Percentiles rank a stretch among this genome's conserved stretches.
Conservation (phyloP, 1,140 invertebrate species). For the Cyrtorhinus lividipennis region DNA sequence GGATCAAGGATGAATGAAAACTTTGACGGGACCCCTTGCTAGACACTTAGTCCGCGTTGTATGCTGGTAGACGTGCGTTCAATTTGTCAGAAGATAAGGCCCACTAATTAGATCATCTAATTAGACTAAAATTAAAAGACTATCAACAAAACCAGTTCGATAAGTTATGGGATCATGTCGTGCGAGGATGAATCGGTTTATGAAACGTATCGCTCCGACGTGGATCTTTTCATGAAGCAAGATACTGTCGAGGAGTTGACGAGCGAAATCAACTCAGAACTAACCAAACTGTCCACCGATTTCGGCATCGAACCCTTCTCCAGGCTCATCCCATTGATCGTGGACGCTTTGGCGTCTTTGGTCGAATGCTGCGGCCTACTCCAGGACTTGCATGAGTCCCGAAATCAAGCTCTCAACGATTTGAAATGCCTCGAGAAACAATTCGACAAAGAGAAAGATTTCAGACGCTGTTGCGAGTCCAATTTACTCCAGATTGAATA, state of each 20-base stretch:
- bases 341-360: conserved; percentile 14
- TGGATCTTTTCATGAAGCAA: not conserved
- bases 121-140: too few relatives aligned
- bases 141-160: too few relatives aligned
- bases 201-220: not conserved
- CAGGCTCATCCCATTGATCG: conserved; percentile 1
- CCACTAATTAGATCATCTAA: too few relatives aligned
- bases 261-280: conserved; percentile 15
- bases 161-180: not conserved
- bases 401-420: conserved; percentile 10
- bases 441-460: conserved; percentile 16
- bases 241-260: conserved; percentile 12
- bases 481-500: conserved; percentile 16
- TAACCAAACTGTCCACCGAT: not conserved
- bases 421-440: conserved; percentile 15
- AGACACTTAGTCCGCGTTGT: not conserved
- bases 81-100: not conserved
- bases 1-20: not conserved
- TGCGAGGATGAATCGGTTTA: not conserved
- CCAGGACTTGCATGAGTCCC: not conserved
- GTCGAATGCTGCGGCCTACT: conserved; percentile 2
- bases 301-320: conserved; percentile 1
- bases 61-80: not conserved
- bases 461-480: conserved; percentile 10
- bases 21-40: not conserved